phyloP scores from a whole-genome alignment of 2,888 invertebrate species.

The Rotaria sp. region DNA sequence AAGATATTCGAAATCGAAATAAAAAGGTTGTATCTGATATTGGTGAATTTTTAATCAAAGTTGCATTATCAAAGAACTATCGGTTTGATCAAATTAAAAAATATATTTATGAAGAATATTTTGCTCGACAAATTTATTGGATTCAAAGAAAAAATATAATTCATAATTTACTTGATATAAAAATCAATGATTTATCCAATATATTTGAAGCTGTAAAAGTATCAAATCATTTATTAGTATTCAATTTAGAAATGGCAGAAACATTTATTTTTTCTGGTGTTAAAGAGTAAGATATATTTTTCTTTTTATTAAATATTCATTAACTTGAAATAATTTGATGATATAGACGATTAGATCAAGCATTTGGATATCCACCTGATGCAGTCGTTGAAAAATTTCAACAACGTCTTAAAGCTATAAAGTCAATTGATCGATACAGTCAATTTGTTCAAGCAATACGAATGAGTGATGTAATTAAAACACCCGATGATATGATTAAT shows the following conservation, averaged over 20 bases:
- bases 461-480: too few relatives aligned
- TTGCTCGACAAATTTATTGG: constrained; percentile 11
- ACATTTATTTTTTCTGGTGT: constrained; percentile 3
- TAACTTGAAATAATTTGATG: too few relatives aligned
- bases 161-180: neutral
- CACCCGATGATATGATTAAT: too few relatives aligned
- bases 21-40: neutral
- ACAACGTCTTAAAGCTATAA: too few relatives aligned
- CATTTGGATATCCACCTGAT: too few relatives aligned
- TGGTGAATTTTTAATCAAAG: neutral
- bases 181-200: neutral
- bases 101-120: constrained; percentile 21
- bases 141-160: neutral
- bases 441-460: too few relatives aligned
- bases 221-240: constrained; percentile 16
- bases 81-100: neutral
- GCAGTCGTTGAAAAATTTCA: too few relatives aligned
- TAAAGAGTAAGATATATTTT: neutral
- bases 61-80: neutral
- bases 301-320: too few relatives aligned
- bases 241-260: constrained; percentile 19
- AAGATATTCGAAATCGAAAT: neutral
- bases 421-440: too few relatives aligned
- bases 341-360: too few relatives aligned
- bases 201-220: neutral